Evolutionary conservation across 2,888 invertebrate species (phyloP), one percentile per base, ranked within the genome.

Genomic region (Steinernema scapterisci): DNA sequence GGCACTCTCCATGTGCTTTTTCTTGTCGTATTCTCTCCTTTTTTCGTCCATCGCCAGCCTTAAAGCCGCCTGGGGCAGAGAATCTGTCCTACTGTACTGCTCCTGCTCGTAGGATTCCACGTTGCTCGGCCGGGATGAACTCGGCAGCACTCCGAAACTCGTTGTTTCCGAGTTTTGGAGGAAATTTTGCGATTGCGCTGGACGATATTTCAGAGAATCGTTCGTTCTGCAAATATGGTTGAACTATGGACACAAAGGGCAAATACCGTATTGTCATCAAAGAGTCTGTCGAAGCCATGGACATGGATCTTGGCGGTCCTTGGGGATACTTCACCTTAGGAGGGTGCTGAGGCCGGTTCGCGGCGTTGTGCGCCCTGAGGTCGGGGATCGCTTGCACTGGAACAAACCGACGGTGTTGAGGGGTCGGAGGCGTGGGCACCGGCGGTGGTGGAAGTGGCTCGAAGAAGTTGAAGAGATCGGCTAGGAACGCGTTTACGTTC

Each of bases 381-480:
- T 85, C 86, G 11, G 84, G 84, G 71, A 83, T 84, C 1, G 72
- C 78, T 25, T 84, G 81, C 11, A 86, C 78, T 19, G 85, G 86
- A 21, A 85, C 83, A 63, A 86, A 86, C 31, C 86, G 76, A 31
- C 86, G 76, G 1, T 84, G 85, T 21, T 82, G 80, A 16, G 80
- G 76, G 11, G 79, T 72, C 38, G 75, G 77, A 31, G 45, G 52
- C 38, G 51, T 54, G 19, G 63, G 52, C 71, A 51, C 52, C 23
- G 74, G 74, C 11, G 73, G 72, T 1, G 76, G 72, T 31, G 25
- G 27, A 7, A 31, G 44, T 23, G 82, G 81, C 77, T 89, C 89
- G 79, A 89, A 88, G 77, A 84, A 82, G 73, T 86, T 79, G 82
- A 89, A 89, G 16, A 89, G 82, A 78, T 89, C 89, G 6, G 89